These are phyloP conservation scores for Listronotus bonariensis DNA, from an alignment of 1,140 invertebrate species.

Conservation along the genomic window DNA sequence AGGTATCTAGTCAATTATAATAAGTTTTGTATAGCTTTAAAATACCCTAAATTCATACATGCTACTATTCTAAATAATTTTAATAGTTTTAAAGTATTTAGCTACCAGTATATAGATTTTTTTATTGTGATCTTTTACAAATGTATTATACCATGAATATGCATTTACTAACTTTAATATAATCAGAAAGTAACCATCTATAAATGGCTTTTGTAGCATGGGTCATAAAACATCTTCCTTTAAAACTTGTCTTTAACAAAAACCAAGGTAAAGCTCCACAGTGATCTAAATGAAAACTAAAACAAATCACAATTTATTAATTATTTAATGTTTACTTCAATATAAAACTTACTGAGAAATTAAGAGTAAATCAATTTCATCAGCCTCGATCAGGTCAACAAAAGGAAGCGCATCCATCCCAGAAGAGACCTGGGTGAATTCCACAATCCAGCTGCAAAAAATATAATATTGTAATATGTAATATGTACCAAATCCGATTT, in stretches of 20 bases:
- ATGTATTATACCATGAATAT: background rate
- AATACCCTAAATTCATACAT: too few species aligned
- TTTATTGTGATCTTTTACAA: background rate
- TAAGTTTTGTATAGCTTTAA: too few species aligned
- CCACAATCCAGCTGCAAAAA: constrained; percentile 87
- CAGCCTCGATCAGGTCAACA: constrained; percentile 95
- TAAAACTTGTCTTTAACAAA: constrained; percentile 95
- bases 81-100: too few species aligned
- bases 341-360: constrained; percentile 85
- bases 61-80: too few species aligned
- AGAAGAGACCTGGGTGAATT: constrained; percentile 95
- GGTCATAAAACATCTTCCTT: constrained; percentile 99
- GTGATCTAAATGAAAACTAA: constrained; percentile 96
- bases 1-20: too few species aligned
- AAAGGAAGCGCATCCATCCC: constrained; percentile 98
- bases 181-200: constrained; percentile 97
- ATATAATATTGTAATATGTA: constrained; percentile 40
- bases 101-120: too few species aligned
- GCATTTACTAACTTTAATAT: constrained; percentile 89
- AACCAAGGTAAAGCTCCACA: constrained; percentile 99
- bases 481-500: too few species aligned
- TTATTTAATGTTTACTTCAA: background rate
- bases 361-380: constrained; percentile 94
- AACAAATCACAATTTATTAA: constrained; percentile 40
- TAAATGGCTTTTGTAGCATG: constrained; percentile 99